Base-by-base conservation (phyloP, 2,113 vertebrate species). In the Silurus meridionalis region DNA sequence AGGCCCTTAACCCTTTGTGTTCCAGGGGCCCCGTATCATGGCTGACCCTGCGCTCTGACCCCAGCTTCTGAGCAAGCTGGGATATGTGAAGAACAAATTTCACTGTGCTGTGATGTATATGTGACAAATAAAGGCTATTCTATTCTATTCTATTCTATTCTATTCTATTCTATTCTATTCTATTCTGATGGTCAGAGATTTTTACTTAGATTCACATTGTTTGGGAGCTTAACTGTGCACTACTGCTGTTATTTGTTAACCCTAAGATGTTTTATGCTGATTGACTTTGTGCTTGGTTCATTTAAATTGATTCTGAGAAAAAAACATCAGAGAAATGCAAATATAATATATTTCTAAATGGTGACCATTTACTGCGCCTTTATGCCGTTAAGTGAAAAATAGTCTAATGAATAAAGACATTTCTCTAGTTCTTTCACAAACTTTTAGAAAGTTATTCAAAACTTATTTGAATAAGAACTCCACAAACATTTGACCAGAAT, bases 371-470 rank as follows among this genome's bases (percentile, higher is more conserved):
- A 78, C 53, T 64, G 21, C 4, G 69, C 19, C 74, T 64, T 66
- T 57, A 7, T 78, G 23, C 58, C 83, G 86, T 69, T 46, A 79
- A 84, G 79, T 53, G 21, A 88, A 86, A 82, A 67, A 63, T 60
- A 37, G 14, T 14, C 2, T 82, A 88, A 75, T 88, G 69, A 82
- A 58, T 37, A 11, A 21, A 64, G 57, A 80, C 37, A 23, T 50
- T 8, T 57, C 23, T 81, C 28, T 17, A 71, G 6, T 71, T 37
- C 71, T 72, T 9, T 37, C 37, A 37, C 37, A 37, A 72, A 72
- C 37, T 50, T 50, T 72, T 4, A 3, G 37, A 46, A 71, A 46
- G 8, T 21, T 48, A 48, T 58, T 14, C 0, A 3, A 28, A 71
- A 71, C 6, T 15, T 46, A 71, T 8, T 14, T 5, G 17, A 46